phyloP scores from a whole-genome alignment of 2,888 invertebrate species.

The Itoplectis maculator region DNA sequence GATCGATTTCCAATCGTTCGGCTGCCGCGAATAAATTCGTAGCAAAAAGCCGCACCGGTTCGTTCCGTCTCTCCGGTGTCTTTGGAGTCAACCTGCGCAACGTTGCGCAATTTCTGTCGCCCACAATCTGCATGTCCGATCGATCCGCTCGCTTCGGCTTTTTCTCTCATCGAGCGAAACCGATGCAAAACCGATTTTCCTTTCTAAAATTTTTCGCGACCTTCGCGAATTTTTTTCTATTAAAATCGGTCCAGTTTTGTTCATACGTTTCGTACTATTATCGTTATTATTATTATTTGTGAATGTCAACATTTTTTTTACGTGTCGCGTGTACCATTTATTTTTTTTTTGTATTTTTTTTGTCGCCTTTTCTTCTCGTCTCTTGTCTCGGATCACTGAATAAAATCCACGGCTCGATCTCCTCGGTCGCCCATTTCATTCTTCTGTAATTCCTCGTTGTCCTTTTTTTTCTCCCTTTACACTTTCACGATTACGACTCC shows the following conservation, averaged over 20 bases:
- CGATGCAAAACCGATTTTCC: constrained; percentile 51
- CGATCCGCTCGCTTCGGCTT: constrained; percentile 55
- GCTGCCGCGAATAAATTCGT: constrained; percentile 22
- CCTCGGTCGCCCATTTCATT: constrained; percentile 48
- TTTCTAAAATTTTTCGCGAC: constrained; percentile 52
- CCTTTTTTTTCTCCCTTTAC: constrained; percentile 53
- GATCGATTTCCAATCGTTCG: constrained; percentile 27
- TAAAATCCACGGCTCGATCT: constrained; percentile 19
- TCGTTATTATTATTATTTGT: not conserved
- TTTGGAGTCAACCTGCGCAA: constrained; percentile 36
- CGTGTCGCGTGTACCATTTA: constrained; percentile 13
- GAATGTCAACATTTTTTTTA: not conserved
- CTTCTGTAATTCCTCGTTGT: constrained; percentile 24
- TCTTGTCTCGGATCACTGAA: no score
- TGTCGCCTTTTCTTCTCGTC: constrained; percentile 22
- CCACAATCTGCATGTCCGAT: constrained; percentile 60
- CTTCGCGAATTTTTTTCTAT: not conserved
- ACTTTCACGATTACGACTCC: constrained; percentile 65
- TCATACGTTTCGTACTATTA: no score
- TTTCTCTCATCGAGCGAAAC: constrained; percentile 20
- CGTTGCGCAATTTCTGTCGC: constrained; percentile 56
- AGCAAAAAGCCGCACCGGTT: not conserved
- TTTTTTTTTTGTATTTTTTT: constrained; percentile 34
- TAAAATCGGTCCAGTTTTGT: not conserved
- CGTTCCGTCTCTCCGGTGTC: constrained; percentile 47